Base-by-base conservation (phyloP, 2,113 vertebrate species). In the Patagioenas fasciata region DNA sequence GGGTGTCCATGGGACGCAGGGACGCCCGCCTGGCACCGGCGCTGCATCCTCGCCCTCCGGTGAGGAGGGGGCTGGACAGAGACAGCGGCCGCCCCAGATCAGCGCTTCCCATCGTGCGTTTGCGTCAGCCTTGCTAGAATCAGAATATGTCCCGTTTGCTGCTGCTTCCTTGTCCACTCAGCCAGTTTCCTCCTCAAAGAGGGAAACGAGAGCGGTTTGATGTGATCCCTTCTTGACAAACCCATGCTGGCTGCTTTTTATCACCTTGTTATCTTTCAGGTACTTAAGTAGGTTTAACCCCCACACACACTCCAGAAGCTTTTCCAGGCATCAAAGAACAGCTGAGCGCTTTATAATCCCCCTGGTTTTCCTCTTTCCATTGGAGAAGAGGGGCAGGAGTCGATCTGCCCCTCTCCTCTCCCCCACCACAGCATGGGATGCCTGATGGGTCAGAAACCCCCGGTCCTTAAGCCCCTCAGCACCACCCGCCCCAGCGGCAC, bases 291-390 rank as follows among this genome's bases (percentile, higher is more conserved):
- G 73, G 60, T 89, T 64, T 47, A 91, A 16, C 11, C 14, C 25
- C 42, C 42, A 17, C 40, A 9, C 0, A 0, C 54, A 47, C 79
- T 91, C 81, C 65, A 62, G 82, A 20, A 81, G 60, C 80, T 85
- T 79, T 58, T 58, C 57, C 75, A 58, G 75, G 81, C 81, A 94
- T 57, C 88, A 87, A 84, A 94, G 94, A 50, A n/a, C 40, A 57
- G 47, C 62, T 0, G 3, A 83, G 66, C 2, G 7, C 60, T 78
- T 80, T 50, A 34, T 61, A 72, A 89, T 56, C 69, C 81, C 69
- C 88, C 44, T 3, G 18, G 50, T 38, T 65, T 62, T 81, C 64
- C 77, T 69, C 88, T 80, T 80, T 24, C 28, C 25, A 1, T 73
- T 48, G 29, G 65, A 78, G 65, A 70, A 89, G 60, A 53, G 78